Base-by-base conservation (phyloP, 2,888 invertebrate species). In the Scaptomyza caliginosa region DNA sequence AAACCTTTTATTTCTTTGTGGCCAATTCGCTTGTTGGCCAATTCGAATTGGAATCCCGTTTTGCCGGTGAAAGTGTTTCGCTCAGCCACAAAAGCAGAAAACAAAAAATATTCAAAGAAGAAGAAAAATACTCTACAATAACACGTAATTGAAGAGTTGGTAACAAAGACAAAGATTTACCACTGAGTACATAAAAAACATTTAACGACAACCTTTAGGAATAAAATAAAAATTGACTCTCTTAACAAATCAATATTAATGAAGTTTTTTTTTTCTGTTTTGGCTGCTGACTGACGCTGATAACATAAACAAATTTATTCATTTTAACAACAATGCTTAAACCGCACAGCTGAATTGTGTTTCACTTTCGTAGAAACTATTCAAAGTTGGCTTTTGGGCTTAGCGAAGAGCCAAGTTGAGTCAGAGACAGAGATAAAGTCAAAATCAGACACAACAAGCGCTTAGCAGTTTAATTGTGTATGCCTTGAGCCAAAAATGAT, bases 51-150 rank as follows among this genome's bases (percentile, higher is more conserved):
- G 56, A 30, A 54, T 45, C 45, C 36, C 56, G 64, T 56, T 52
- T 52, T 43, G 55, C 66, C 54, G 82, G 78, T 78, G 78, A 78
- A 78, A 78, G 78, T 79, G 66, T 60, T 59, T 50, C 46, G 42
- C 23, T 39, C 34, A 19, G 28, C 17, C 24, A 23, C 38, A 68
- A 60, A 65, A 68, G n/a, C n/a, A n/a, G n/a, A n/a, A n/a, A n/a
- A n/a, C n/a, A n/a, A n/a, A n/a, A n/a, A n/a, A n/a, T n/a, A n/a
- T n/a, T n/a, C n/a, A n/a, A n/a, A n/a, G n/a, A n/a, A n/a, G n/a
- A n/a, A n/a, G n/a, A n/a, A n/a, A n/a, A n/a, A n/a, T n/a, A 42
- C n/a, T 21, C 28, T 24, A 49, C 30, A 38, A 36, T 32, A 49
- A 24, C 30, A 19, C 32, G 30, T 54, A 57, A 63, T 55, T 57